Conservation (phyloP, 2,113 vertebrate species). For the Lathamus discolor region DNA sequence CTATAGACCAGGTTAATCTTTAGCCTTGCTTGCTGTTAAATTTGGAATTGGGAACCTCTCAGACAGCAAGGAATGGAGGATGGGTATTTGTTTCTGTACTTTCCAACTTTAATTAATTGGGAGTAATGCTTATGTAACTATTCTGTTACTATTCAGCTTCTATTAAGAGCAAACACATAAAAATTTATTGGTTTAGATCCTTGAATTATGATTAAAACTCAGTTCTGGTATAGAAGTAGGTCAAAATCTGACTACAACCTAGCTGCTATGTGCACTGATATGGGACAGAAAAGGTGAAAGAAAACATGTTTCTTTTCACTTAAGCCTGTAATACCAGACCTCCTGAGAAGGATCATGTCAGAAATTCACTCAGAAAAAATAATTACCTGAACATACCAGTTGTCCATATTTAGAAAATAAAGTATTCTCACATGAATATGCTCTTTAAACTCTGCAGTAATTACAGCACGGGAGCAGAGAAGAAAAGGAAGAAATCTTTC, state of each 20-base stretch:
- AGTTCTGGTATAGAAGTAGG: not conserved
- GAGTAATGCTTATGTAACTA: not conserved
- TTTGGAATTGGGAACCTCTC: not conserved
- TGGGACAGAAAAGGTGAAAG: not conserved
- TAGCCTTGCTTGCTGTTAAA: not conserved
- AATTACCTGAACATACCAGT: not conserved
- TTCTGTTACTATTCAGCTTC: not conserved
- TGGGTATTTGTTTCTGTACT: not conserved
- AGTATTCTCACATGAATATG: constrained; percentile 30
- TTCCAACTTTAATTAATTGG: not conserved
- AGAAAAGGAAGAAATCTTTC: not conserved
- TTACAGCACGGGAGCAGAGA: not conserved
- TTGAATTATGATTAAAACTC: not conserved
- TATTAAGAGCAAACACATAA: not conserved
- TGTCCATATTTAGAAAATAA: not conserved
- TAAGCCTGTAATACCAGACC: not conserved
- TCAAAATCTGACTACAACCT: not conserved
- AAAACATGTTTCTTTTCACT: not conserved
- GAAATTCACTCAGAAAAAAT: not conserved
- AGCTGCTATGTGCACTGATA: not conserved
- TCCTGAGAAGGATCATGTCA: not conserved
- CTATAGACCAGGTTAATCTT: not conserved
- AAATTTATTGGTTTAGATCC: not conserved
- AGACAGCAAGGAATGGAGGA: not conserved
- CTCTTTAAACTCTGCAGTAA: not conserved